These are phyloP conservation scores for Hartigia nigra DNA, from an alignment of 2,888 invertebrate genomes.

Conservation along the genomic window DNA sequence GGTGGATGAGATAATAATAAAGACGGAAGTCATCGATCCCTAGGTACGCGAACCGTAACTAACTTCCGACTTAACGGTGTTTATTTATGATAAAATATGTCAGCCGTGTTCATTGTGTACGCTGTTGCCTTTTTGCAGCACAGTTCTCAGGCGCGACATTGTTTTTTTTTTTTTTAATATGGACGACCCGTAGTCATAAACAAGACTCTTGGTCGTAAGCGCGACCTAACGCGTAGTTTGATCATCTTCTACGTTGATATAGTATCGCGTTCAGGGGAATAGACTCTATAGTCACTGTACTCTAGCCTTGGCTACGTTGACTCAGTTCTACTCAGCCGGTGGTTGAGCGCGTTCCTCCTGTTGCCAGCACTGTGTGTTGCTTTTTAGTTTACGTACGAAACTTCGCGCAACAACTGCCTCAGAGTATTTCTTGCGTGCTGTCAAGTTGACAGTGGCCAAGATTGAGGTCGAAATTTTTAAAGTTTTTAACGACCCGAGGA, in stretches of 20 bases:
- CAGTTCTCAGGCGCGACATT: background rate
- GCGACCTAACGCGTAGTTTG: background rate
- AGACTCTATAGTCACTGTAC: slow-evolving; percentile 3
- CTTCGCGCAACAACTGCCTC: slow-evolving; percentile 2
- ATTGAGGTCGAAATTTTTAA: background rate
- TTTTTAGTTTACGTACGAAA: slow-evolving; percentile 20
- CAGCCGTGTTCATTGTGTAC: background rate
- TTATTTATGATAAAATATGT: background rate
- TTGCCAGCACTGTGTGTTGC: slow-evolving; percentile 24
- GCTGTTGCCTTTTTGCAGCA: background rate
- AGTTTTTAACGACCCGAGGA: background rate
- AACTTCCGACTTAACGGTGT: background rate
- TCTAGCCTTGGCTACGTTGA: background rate
- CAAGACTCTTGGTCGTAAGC: background rate
- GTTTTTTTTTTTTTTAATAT: background rate
- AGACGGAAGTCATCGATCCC: background rate
- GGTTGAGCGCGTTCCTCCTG: slow-evolving; percentile 27
- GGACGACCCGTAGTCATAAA: background rate
- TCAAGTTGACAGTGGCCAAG: background rate
- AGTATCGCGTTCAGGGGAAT: background rate
- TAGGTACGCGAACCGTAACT: background rate
- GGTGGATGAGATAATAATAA: background rate
- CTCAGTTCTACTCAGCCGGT: slow-evolving; percentile 28
- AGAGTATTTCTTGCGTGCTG: background rate
- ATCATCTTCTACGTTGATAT: background rate